Percentiles rank a stretch among this genome's conserved stretches.
Conservation (phyloP, 2,888 invertebrate species). For the Stramonita haemastoma region DNA sequence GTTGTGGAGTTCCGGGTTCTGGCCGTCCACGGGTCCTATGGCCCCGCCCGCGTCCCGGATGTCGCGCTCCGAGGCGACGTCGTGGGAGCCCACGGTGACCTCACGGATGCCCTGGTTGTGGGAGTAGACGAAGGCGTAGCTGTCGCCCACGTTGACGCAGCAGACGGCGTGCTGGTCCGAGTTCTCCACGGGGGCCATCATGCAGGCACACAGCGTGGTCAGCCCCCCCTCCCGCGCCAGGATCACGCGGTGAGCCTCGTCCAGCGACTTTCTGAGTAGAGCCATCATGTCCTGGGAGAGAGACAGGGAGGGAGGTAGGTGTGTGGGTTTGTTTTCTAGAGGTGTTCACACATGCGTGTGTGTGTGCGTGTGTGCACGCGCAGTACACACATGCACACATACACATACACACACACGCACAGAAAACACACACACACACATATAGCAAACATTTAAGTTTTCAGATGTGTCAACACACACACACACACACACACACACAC, state of each 20-base stretch:
- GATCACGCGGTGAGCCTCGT: slow-evolving; percentile 90
- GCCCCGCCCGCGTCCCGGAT: slow-evolving; percentile 94
- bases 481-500: neutral
- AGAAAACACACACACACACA: neutral
- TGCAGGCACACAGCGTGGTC: slow-evolving; percentile 89
- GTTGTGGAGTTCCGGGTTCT: slow-evolving; percentile 89
- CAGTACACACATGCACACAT: no score
- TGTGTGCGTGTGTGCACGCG: no score
- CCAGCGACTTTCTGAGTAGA: slow-evolving; percentile 85
- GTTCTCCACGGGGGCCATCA: slow-evolving; percentile 81
- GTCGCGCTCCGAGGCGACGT: slow-evolving; percentile 88
- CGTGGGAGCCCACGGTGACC: slow-evolving; percentile 88
- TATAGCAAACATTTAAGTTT: neutral
- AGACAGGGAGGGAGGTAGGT: no score
- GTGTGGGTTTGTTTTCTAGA: no score
- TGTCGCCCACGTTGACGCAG: slow-evolving; percentile 93
- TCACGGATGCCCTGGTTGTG: slow-evolving; percentile 87
- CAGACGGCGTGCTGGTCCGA: slow-evolving; percentile 83
- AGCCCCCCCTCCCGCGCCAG: slow-evolving; percentile 86
- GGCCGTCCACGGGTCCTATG: slow-evolving; percentile 90
- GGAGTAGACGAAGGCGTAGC: slow-evolving; percentile 90
- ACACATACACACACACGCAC: no score
- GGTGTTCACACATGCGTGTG: no score
- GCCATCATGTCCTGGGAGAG: no score
- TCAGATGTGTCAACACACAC: no score